phyloP scores from a whole-genome alignment of 2,113 vertebrate genomes.

The Agelaius tricolor region DNA sequence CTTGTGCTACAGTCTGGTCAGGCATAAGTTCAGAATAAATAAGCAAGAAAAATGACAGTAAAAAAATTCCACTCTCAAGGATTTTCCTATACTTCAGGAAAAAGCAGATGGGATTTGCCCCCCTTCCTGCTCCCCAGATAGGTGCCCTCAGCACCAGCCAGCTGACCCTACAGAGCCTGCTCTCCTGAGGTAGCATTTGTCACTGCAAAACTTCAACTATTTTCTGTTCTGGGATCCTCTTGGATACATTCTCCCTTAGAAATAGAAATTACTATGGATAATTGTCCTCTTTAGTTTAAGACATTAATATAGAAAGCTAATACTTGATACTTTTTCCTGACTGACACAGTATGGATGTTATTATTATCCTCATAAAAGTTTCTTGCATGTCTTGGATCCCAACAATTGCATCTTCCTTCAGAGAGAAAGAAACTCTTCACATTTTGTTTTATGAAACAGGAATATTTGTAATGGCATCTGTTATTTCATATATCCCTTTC shows the following conservation, averaged over 20 bases:
- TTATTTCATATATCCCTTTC: not conserved
- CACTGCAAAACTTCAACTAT: not conserved
- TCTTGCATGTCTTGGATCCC: not conserved
- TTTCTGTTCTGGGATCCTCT: not conserved
- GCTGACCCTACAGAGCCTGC: not conserved
- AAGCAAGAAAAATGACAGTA: not conserved
- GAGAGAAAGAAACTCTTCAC: not conserved
- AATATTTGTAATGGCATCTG: not conserved
- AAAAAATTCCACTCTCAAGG: not conserved
- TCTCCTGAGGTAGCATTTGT: not conserved
- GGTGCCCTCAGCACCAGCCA: not conserved
- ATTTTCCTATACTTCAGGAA: not conserved
- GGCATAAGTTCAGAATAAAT: not conserved
- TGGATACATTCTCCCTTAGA: not conserved
- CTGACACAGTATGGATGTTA: not conserved
- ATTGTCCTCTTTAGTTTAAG: not conserved
- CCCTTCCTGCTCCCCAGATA: accelerated
- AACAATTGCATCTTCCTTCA: not conserved
- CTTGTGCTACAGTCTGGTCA: accelerated
- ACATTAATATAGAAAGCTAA: not conserved
- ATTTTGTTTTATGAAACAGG: not conserved
- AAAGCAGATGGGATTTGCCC: not conserved
- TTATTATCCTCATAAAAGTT: not conserved
- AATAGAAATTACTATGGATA: not conserved
- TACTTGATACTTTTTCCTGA: not conserved